phyloP scores from a whole-genome alignment of 2,797 vertebrate genomes.

The Centroberyx gerrardi region DNA sequence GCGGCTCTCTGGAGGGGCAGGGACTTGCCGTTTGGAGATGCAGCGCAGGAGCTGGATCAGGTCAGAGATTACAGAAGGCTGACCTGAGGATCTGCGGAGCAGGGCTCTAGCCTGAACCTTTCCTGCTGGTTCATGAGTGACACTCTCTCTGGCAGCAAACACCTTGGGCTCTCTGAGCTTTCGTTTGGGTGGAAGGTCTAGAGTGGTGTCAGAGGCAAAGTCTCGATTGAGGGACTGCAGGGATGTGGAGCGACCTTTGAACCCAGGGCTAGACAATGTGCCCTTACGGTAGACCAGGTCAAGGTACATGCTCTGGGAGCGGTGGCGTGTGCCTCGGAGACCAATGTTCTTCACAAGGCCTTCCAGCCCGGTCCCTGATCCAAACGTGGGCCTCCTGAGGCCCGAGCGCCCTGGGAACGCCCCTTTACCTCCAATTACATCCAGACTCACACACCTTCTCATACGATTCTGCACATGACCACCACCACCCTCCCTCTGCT shows the following conservation, averaged over 20 bases:
- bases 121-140: conserved; percentile 40
- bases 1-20: conserved; percentile 73
- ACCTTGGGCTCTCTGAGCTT: conserved; percentile 56
- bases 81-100: conserved; percentile 46
- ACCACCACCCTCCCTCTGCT: conserved; percentile 39
- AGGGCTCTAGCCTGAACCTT: conserved; percentile 59
- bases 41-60: conserved; percentile 80
- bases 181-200: conserved; percentile 46
- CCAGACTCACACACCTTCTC: conserved; percentile 78
- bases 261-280: conserved; percentile 48
- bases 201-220: conserved; percentile 38
- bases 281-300: conserved; percentile 78
- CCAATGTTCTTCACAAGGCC: conserved; percentile 52
- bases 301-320: conserved; percentile 78
- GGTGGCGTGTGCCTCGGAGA: conserved; percentile 46
- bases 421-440: conserved; percentile 70
- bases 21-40: conserved; percentile 70
- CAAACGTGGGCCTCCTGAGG: conserved; percentile 48
- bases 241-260: conserved; percentile 72
- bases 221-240: conserved; percentile 78
- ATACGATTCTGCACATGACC: conserved; percentile 50
- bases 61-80: conserved; percentile 78
- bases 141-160: conserved; percentile 23
- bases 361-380: conserved; percentile 42
- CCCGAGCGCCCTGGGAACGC: conserved; percentile 35